Conservation (phyloP, 2,113 vertebrate species). For the Ophthalmolycus amberensis region DNA sequence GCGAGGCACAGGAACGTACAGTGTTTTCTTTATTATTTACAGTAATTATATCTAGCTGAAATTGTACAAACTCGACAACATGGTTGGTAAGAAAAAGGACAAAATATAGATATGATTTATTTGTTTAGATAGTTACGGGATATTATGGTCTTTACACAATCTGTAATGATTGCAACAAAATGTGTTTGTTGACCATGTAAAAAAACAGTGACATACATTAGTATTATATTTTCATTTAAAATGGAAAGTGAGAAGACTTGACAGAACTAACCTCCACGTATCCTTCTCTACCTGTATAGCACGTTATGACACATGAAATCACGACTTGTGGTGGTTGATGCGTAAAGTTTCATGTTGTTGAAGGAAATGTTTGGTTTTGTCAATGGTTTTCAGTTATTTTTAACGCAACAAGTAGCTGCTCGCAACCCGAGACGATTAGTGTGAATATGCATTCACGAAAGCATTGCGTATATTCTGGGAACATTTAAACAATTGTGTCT, state of each 20-base stretch:
- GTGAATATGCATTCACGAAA: constrained; percentile 2
- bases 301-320: constrained; percentile 33
- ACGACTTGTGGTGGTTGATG: constrained; percentile 32
- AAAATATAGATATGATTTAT: not conserved
- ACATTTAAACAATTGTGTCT: not conserved
- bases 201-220: not conserved
- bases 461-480: not conserved
- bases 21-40: constrained; percentile 10
- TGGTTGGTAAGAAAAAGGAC: not conserved
- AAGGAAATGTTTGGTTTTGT: constrained; percentile 32
- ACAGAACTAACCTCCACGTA: constrained; percentile 3
- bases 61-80: not conserved
- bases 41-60: not conserved
- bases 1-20: constrained; percentile 29
- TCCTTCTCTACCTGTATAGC: constrained; percentile 13
- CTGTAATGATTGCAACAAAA: not conserved
- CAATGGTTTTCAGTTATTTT: constrained; percentile 5
- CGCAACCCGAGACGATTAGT: not conserved
- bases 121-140: not conserved
- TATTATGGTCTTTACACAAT: not conserved
- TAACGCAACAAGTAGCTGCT: not conserved
- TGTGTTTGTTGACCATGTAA: not conserved
- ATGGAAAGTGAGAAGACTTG: constrained; percentile 26
- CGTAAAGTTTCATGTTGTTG: constrained; percentile 38
- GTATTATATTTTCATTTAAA: constrained; percentile 2